phyloP scores from a whole-genome alignment of 2,888 invertebrate genomes.

The Tholera decimalis region DNA sequence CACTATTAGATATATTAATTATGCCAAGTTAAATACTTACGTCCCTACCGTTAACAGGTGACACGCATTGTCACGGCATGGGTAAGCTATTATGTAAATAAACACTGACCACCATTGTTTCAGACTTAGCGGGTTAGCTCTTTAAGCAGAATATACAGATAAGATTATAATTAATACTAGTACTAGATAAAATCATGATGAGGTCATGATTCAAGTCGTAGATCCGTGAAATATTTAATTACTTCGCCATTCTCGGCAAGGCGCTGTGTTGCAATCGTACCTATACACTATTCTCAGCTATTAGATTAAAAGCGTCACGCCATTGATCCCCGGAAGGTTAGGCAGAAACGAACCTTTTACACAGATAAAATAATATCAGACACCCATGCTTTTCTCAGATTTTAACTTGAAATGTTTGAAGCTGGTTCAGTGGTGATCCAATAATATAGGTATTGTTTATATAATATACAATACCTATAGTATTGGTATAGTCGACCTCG shows the following conservation, averaged over 20 bases:
- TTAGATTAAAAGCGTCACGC: slow-evolving; percentile 45
- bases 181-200: slow-evolving; percentile 48
- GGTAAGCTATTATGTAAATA: slow-evolving; percentile 26
- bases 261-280: slow-evolving; percentile 45
- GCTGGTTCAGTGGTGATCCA: neutral
- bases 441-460: neutral
- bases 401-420: neutral
- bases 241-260: slow-evolving; percentile 41
- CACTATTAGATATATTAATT: slow-evolving; percentile 8
- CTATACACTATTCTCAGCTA: slow-evolving; percentile 40
- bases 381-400: slow-evolving; percentile 1
- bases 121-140: slow-evolving; percentile 17
- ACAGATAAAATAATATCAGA: slow-evolving; percentile 1
- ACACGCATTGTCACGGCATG: neutral
- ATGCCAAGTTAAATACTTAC: neutral
- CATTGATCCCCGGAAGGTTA: slow-evolving; percentile 41
- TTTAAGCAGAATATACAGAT: slow-evolving; percentile 29
- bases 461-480: too few relatives aligned
- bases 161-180: slow-evolving; percentile 31
- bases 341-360: slow-evolving; percentile 14
- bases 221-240: slow-evolving; percentile 63
- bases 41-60: neutral
- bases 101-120: slow-evolving; percentile 34
- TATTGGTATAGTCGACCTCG: neutral
- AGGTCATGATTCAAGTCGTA: slow-evolving; percentile 49